Conservation (phyloP, 2,113 vertebrate genomes). For the Eurypyga helias region DNA sequence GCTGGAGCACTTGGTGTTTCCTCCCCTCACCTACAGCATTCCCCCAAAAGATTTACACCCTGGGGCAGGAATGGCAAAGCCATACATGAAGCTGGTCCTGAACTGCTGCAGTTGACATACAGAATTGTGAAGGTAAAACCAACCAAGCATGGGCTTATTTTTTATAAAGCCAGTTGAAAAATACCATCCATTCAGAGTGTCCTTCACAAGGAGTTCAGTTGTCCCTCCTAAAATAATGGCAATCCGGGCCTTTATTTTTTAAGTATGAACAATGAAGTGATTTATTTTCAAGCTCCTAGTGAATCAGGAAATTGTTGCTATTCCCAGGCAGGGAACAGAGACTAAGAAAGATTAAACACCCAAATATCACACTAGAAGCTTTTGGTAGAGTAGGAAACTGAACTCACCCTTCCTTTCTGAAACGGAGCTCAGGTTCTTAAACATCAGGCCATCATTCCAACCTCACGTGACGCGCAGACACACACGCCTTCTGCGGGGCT, state of each 20-base stretch:
- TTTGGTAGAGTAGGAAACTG: slow-evolving; percentile 44
- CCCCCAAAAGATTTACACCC: background rate
- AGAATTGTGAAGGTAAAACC: background rate
- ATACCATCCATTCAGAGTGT: background rate
- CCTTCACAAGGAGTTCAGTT: slow-evolving; percentile 1
- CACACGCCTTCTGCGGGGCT: background rate
- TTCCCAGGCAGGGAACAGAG: slow-evolving; percentile 38
- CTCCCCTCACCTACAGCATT: background rate
- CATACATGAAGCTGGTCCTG: background rate
- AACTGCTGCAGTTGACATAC: background rate
- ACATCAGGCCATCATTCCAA: slow-evolving; percentile 7
- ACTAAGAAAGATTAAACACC: slow-evolving; percentile 55
- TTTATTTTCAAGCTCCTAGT: slow-evolving; percentile 31
- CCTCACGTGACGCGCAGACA: background rate
- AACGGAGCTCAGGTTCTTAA: slow-evolving; percentile 18
- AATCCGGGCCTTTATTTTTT: background rate
- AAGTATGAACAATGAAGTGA: slow-evolving; percentile 21
- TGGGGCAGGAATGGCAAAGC: background rate
- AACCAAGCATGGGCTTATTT: background rate
- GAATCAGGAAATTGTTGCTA: slow-evolving; percentile 39
- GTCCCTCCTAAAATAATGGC: background rate
- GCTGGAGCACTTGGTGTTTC: background rate
- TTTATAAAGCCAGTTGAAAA: background rate
- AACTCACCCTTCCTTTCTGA: slow-evolving; percentile 57
- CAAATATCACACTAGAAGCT: slow-evolving; percentile 26